Conservation (phyloP, 1,140 invertebrate genomes). For the Plodia interpunctella region DNA sequence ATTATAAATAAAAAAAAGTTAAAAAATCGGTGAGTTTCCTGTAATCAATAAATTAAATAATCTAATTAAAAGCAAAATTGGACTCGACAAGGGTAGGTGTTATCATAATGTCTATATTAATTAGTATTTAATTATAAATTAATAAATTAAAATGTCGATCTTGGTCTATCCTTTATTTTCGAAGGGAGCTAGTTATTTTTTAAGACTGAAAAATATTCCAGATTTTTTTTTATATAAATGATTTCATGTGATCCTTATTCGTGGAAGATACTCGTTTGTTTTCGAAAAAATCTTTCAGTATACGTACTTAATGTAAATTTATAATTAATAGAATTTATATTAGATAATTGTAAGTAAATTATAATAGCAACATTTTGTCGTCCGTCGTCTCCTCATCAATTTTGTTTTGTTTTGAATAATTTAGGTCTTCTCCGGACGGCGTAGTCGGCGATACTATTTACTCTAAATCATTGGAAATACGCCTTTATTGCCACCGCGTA, state of each 20-base stretch:
- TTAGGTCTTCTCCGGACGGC: constrained; percentile 52
- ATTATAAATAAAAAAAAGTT: constrained; percentile 47
- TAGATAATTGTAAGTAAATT: constrained; percentile 74
- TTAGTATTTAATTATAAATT: constrained; percentile 70
- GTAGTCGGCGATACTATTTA: too few relatives aligned
- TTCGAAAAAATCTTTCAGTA: constrained; percentile 68
- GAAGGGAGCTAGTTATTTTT: constrained; percentile 55
- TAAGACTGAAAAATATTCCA: constrained; percentile 74
- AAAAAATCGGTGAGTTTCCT: constrained; percentile 72
- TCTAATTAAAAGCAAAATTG: constrained; percentile 69
- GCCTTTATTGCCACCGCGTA: too few relatives aligned
- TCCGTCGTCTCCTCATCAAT: constrained; percentile 39
- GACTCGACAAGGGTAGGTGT: constrained; percentile 59
- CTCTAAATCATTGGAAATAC: too few relatives aligned
- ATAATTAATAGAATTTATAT: constrained; percentile 74
- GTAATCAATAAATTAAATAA: constrained; percentile 62
- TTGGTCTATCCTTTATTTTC: constrained; percentile 44
- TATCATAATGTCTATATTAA: constrained; percentile 59
- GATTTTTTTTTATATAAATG: constrained; percentile 59
- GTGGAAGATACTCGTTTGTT: constrained; percentile 56
- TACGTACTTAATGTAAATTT: constrained; percentile 77
- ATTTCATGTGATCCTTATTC: constrained; percentile 44
- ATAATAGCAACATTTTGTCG: constrained; percentile 69
- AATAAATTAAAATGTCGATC: constrained; percentile 55
- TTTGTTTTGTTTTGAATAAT: constrained; percentile 11